Base-by-base conservation (phyloP, 2,888 invertebrate species). In the Pemphredon lugubris region DNA sequence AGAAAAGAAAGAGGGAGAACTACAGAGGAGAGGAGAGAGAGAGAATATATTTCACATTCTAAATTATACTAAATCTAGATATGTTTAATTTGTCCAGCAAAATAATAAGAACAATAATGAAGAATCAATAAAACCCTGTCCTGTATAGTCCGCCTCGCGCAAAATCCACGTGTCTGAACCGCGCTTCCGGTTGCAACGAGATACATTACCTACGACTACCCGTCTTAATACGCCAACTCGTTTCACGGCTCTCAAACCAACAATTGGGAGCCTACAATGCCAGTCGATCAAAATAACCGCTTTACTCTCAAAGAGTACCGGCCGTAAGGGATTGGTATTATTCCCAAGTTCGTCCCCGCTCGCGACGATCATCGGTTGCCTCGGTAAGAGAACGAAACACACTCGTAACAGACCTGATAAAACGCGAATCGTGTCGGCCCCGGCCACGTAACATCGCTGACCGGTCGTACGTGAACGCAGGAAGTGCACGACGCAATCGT, bases 311-410 rank as follows among this genome's bases (percentile, higher is more conserved):
- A 53, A 51, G 72, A 61, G 57, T 60, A 55, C 47, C 79, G 73
- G 79, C 79, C 79, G 77, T 55, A 20, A 47, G 42, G 55, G 66
- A 63, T 59, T 70, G 69, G 77, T 77, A 78, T 81, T 70, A 77
- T 83, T 84, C 79, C 78, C 84, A 83, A 82, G 77, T 81, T 72
- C 59, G 39, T 78, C 74, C 74, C 81, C 79, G 76, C 77, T 75
- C 34, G 48, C 76, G 64, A 79, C 78, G 83, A 86, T 85, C 85
- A 84, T 85, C 83, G 84, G 79, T 76, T 77, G 76, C 71, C 79
- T 70, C 66, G 73, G 73, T n/a, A 71, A 74, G 64, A 73, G 57
- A 54, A 32, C 44, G 11, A 5, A 40, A 6, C 14, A 20, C 45
- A 48, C n/a, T 34, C n/a, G 42, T 48, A 21, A 18, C 32, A 34